phyloP scores from a whole-genome alignment of 2,888 invertebrate genomes.

The Lasioglossum pauxillum region DNA sequence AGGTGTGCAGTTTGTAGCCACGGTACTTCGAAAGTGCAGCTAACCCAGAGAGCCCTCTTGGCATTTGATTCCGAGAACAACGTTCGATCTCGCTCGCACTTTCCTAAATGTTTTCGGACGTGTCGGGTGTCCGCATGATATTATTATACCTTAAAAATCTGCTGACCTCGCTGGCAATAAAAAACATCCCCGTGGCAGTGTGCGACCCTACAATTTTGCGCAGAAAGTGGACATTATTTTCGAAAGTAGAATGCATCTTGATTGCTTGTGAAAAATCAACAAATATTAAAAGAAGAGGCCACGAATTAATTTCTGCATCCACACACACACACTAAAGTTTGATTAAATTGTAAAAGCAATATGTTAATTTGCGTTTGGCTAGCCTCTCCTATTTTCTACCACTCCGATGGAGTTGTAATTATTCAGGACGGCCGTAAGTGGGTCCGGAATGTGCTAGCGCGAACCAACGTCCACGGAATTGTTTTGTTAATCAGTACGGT shows the following conservation, averaged over 20 bases:
- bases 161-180: not conserved
- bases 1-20: not conserved
- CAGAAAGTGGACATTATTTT: not conserved
- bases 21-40: not conserved
- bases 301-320: not conserved
- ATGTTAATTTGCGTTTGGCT: not conserved
- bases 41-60: not conserved
- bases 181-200: not conserved
- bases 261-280: not conserved
- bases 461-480: slow-evolving; percentile 1
- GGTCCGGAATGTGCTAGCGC: not conserved
- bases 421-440: not conserved
- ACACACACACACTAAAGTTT: not conserved
- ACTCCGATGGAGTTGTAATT: not conserved
- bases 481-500: slow-evolving; percentile 11
- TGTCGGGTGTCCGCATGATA: not conserved
- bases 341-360: not conserved
- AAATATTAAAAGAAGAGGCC: not conserved
- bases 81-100: not conserved
- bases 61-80: not conserved
- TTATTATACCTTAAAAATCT: not conserved
- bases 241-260: not conserved
- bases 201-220: not conserved
- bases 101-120: not conserved
- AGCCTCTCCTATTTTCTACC: not conserved